These are phyloP conservation scores for Micronisus gabar DNA, from an alignment of 2,113 vertebrate species.

Conservation along the genomic window DNA sequence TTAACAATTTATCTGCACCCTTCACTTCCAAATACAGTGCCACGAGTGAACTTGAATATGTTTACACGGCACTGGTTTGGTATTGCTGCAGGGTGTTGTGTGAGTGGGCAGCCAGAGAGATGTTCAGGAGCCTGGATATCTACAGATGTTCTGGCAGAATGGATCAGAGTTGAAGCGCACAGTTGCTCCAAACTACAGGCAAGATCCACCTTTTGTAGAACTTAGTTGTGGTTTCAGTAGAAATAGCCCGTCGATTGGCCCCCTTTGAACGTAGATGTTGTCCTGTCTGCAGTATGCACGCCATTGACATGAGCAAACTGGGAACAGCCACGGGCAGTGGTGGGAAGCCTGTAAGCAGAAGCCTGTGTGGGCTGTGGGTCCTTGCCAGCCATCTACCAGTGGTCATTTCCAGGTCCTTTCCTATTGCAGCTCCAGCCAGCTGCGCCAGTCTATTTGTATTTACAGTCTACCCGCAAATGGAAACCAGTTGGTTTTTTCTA, in stretches of 20 bases:
- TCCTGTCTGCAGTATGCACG: neutral
- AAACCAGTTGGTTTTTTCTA: neutral
- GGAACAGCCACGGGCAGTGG: neutral
- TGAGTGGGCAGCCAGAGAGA: neutral
- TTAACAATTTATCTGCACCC: neutral
- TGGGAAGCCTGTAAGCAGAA: neutral
- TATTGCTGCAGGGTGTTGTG: neutral
- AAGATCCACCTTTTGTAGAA: too few relatives aligned
- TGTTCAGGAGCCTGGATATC: neutral
- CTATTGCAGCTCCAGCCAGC: neutral
- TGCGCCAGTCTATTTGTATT: constrained; percentile 18
- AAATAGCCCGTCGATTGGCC: neutral
- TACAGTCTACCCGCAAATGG: neutral
- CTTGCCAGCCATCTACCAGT: neutral
- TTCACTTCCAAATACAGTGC: neutral
- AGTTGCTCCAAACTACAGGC: too few relatives aligned
- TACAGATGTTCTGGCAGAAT: neutral
- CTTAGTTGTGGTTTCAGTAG: too few relatives aligned
- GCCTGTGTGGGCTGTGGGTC: constrained; percentile 7
- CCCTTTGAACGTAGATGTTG: neutral
- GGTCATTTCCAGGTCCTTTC: neutral
- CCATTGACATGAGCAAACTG: neutral
- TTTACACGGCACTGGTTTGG: neutral
- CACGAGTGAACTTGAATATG: fast-evolving
- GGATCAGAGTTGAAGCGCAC: too few relatives aligned